Evolutionary conservation across 2,113 vertebrate species (phyloP).

Genomic region (Antechinus flavipes): DNA sequence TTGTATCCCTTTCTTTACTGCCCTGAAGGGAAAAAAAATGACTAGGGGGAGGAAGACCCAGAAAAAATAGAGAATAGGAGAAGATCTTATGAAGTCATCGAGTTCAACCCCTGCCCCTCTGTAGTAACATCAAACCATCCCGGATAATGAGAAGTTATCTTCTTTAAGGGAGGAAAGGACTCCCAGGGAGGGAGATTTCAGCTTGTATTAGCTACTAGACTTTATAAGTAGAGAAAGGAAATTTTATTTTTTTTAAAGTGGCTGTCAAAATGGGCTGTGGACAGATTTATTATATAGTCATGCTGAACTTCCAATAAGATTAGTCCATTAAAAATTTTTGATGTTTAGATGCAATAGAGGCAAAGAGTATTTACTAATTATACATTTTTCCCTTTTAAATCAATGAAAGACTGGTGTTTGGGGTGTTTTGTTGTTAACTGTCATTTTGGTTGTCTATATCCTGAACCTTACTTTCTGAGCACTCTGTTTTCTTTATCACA

Average conservation of each 20-base stretch:
- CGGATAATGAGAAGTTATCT: neutral
- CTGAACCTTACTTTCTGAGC: slow-evolving; percentile 16
- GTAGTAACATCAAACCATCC: neutral
- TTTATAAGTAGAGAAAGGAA: neutral
- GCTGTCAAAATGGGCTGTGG: neutral
- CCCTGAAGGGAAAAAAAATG: neutral
- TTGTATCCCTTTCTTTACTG: slow-evolving; percentile 30
- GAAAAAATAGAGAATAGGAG: neutral
- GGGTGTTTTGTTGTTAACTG: neutral
- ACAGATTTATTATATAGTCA: neutral
- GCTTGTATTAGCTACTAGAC: neutral
- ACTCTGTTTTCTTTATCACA: slow-evolving; percentile 40
- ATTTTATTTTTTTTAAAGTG: neutral
- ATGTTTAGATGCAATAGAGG: neutral
- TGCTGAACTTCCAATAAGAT: neutral
- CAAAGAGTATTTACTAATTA: neutral
- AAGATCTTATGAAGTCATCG: neutral
- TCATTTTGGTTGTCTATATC: neutral
- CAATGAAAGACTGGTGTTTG: neutral
- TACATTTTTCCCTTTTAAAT: neutral
- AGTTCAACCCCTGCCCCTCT: neutral
- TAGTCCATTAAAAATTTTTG: neutral
- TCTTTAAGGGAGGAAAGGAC: neutral
- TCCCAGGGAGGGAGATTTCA: neutral
- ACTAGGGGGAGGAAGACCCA: neutral